Evolutionary conservation across 2,797 vertebrate genomes (phyloP).

Genomic region (Bryconaethiops microstoma): DNA sequence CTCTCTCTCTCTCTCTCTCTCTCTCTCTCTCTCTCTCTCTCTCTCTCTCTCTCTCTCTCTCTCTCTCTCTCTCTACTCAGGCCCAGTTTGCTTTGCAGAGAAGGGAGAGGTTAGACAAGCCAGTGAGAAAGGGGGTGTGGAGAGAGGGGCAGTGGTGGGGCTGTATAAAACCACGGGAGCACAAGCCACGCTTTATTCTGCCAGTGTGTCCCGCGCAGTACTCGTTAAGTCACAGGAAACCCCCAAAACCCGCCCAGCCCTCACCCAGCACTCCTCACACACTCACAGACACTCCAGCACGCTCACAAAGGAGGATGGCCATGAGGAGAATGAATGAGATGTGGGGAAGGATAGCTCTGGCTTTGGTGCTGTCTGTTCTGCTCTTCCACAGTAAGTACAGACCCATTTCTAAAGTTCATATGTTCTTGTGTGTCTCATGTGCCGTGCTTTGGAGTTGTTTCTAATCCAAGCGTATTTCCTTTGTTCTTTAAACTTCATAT

Average conservation of each 20-base stretch:
- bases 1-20: background rate
- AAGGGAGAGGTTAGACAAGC: conserved; percentile 69
- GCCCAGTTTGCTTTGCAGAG: conserved; percentile 52
- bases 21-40: background rate
- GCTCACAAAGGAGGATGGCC: conserved; percentile 71
- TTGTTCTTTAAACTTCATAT: background rate
- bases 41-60: conserved; percentile 9
- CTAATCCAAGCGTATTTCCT: background rate
- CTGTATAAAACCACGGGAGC: conserved; percentile 76
- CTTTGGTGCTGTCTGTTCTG: conserved; percentile 67
- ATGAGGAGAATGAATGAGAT: conserved; percentile 76
- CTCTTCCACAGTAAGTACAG: conserved; percentile 76
- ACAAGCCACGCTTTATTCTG: conserved; percentile 77
- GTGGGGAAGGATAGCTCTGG: conserved; percentile 64
- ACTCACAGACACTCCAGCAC: conserved; percentile 49
- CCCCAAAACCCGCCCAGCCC: conserved; percentile 52
- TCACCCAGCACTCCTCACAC: conserved; percentile 54
- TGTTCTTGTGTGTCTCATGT: background rate
- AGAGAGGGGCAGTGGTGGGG: conserved; percentile 45
- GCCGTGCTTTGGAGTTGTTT: background rate
- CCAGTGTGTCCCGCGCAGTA: conserved; percentile 68
- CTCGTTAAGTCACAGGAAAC: conserved; percentile 72
- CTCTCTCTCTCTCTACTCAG: conserved; percentile 19
- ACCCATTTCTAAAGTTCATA: background rate
- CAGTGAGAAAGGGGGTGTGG: conserved; percentile 49